Percentiles rank a stretch among this genome's conserved stretches.
Evolutionary conservation across 2,888 invertebrate genomes (phyloP).

Genomic region (Amphipyra berbera): DNA sequence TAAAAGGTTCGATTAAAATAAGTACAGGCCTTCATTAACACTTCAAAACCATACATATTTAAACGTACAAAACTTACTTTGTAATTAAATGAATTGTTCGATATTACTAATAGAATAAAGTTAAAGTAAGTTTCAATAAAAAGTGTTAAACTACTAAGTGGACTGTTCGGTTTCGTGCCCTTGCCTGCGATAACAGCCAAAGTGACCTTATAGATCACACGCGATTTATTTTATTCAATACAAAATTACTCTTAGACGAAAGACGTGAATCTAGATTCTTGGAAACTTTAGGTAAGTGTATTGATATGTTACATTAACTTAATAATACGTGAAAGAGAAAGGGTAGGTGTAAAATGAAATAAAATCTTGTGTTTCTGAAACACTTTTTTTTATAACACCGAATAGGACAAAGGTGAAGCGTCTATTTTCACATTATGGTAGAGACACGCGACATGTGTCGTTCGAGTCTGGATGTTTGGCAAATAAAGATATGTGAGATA

Average conservation of each 20-base stretch:
- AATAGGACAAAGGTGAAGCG: background rate
- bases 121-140: slow-evolving; percentile 7
- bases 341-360: slow-evolving; percentile 4
- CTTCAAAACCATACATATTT: slow-evolving; percentile 16
- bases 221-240: slow-evolving; percentile 32
- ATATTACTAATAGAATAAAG: background rate
- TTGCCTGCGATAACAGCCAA: slow-evolving; percentile 15
- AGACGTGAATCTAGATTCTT: background rate
- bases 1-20: slow-evolving; percentile 13
- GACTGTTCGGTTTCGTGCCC: slow-evolving; percentile 16
- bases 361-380: slow-evolving; percentile 3
- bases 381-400: slow-evolving; percentile 7
- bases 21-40: slow-evolving; percentile 12
- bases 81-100: slow-evolving; percentile 30
- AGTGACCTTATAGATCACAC: slow-evolving; percentile 14
- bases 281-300: slow-evolving; percentile 14
- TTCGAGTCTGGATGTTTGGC: too few relatives aligned
- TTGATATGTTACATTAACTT: slow-evolving; percentile 20
- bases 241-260: slow-evolving; percentile 15
- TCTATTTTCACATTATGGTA: too few relatives aligned
- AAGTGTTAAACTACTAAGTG: slow-evolving; percentile 3
- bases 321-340: slow-evolving; percentile 17
- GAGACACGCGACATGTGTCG: too few relatives aligned
- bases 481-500: too few relatives aligned
- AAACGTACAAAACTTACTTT: slow-evolving; percentile 15